A percentile compares a stretch with the other conserved stretches of the same genome.
These are phyloP conservation scores for Heliothis virescens DNA, from an alignment of 1,140 invertebrate species.

Conservation along the genomic window DNA sequence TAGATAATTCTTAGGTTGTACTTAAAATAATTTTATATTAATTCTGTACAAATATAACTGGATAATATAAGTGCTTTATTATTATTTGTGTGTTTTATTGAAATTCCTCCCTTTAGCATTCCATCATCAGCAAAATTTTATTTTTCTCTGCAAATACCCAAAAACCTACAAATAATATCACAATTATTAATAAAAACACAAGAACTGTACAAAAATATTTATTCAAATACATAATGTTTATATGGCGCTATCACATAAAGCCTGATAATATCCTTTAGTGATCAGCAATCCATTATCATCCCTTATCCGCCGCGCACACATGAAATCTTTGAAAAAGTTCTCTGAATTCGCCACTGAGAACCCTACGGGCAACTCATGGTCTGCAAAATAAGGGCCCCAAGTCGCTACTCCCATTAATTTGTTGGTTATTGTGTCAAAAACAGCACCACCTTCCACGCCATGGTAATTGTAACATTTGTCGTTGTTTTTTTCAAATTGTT, in stretches of 20 bases:
- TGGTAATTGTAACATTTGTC: slow-evolving; percentile 58
- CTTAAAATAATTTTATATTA: slow-evolving; percentile 32
- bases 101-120: no score
- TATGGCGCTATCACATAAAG: slow-evolving; percentile 56
- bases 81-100: background rate
- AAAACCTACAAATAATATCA: no score
- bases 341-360: slow-evolving; percentile 67
- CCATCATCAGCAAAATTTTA: no score
- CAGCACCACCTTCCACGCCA: slow-evolving; percentile 65
- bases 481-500: slow-evolving; percentile 47
- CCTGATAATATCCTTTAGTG: slow-evolving; percentile 59
- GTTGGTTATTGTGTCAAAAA: slow-evolving; percentile 58
- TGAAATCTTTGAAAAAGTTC: slow-evolving; percentile 61
- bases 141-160: no score
- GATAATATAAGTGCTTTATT: slow-evolving; percentile 37
- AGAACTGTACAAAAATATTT: background rate
- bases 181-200: no score
- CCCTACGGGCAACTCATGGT: slow-evolving; percentile 68
- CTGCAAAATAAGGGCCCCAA: slow-evolving; percentile 59
- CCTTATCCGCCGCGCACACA: slow-evolving; percentile 65
- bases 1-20: slow-evolving; percentile 59
- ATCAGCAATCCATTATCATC: slow-evolving; percentile 45
- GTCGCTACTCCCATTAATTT: slow-evolving; percentile 68
- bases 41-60: slow-evolving; percentile 27
- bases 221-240: background rate